These are phyloP conservation scores for Antedon bifida DNA, from an alignment of 35 echinoderm and acorn worm genomes.

Conservation along the genomic window DNA sequence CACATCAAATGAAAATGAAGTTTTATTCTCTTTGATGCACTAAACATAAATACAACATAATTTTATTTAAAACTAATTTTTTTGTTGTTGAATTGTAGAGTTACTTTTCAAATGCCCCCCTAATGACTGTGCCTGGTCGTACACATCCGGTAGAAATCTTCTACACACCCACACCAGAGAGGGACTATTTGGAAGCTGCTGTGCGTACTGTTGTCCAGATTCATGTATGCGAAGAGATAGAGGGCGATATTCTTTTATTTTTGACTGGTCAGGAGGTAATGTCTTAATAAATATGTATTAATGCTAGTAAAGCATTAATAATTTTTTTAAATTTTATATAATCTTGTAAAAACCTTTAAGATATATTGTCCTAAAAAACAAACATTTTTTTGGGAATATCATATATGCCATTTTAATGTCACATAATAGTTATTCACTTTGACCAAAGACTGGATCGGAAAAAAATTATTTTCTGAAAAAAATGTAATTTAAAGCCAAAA, in stretches of 20 bases:
- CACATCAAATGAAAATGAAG: too few relatives aligned
- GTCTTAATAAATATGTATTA: too few relatives aligned
- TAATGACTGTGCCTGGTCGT: slow-evolving; percentile 85
- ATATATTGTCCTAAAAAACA: not conserved
- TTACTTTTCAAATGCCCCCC: slow-evolving; percentile 77
- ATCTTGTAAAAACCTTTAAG: not conserved
- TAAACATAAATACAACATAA: too few relatives aligned
- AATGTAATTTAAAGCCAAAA: too few relatives aligned
- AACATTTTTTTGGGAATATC: not conserved
- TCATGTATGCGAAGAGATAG: slow-evolving; percentile 81
- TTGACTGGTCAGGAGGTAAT: slow-evolving; percentile 85
- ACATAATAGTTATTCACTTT: too few relatives aligned
- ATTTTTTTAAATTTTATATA: not conserved
- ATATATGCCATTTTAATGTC: too few relatives aligned
- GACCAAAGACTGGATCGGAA: too few relatives aligned
- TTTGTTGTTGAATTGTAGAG: too few relatives aligned
- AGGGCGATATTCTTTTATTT: slow-evolving; percentile 70
- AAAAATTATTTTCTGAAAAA: too few relatives aligned
- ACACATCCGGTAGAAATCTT: slow-evolving; percentile 95
- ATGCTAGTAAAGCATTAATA: too few relatives aligned
- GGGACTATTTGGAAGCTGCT: slow-evolving; percentile 83
- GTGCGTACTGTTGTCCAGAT: slow-evolving; percentile 84
- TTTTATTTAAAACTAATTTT: too few relatives aligned
- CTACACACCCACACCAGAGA: slow-evolving; percentile 88
- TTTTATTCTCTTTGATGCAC: too few relatives aligned